Conservation (phyloP, 2,113 vertebrate species). For the Noturus placidus region DNA sequence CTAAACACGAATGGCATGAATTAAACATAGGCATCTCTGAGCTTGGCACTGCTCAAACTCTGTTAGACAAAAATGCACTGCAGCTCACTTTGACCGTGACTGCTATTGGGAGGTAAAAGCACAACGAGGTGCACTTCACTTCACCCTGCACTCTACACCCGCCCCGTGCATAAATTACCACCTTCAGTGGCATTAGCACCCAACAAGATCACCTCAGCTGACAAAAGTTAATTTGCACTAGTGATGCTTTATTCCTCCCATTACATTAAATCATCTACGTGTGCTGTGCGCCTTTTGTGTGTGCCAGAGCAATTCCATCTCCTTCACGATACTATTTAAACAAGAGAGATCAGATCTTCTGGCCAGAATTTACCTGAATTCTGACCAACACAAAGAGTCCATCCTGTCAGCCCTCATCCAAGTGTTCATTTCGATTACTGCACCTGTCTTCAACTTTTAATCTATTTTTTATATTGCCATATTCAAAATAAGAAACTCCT, state of each 20-base stretch:
- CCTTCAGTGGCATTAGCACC: constrained; percentile 71
- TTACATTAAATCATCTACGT: constrained; percentile 79
- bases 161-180: constrained; percentile 72
- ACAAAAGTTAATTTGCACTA: constrained; percentile 83
- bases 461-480: neutral
- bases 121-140: constrained; percentile 63
- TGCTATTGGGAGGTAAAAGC: constrained; percentile 66
- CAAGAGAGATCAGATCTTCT: constrained; percentile 50
- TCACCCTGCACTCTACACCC: constrained; percentile 54
- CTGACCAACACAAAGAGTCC: constrained; percentile 13
- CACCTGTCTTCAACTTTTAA: neutral
- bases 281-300: constrained; percentile 36
- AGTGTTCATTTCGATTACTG: constrained; percentile 24
- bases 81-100: constrained; percentile 42
- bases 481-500: neutral
- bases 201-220: constrained; percentile 78
- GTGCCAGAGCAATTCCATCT: constrained; percentile 41
- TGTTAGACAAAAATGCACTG: constrained; percentile 58
- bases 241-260: constrained; percentile 80
- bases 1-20: constrained; percentile 74
- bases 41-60: constrained; percentile 56
- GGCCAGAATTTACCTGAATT: constrained; percentile 55
- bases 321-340: constrained; percentile 47
- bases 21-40: constrained; percentile 74
- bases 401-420: constrained; percentile 26